Conservation (phyloP, 1,140 invertebrate genomes). For the Nasonia giraulti region DNA sequence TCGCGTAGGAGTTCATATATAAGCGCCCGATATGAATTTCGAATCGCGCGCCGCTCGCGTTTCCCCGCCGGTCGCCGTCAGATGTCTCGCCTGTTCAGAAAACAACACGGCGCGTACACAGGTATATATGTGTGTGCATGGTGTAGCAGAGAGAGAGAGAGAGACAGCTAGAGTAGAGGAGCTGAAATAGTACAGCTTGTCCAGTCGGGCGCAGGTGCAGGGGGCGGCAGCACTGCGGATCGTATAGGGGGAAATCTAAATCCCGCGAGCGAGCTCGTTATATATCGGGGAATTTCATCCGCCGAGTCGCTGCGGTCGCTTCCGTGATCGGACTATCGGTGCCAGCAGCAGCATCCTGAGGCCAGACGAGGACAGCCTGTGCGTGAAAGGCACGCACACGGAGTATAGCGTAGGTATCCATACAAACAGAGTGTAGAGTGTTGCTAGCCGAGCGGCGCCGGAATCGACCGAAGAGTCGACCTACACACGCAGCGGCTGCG, state of each 20-base stretch:
- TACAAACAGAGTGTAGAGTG: neutral
- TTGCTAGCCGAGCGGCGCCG: neutral
- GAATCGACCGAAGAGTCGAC: neutral
- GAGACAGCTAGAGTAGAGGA: neutral
- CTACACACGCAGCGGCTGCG: neutral
- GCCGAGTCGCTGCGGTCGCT: neutral
- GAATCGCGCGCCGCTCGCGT: neutral
- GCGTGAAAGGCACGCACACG: neutral
- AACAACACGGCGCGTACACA: slow-evolving; percentile 10
- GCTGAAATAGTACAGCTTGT: neutral
- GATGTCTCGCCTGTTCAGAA: slow-evolving; percentile 23
- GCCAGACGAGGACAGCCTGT: neutral
- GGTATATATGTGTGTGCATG: slow-evolving; percentile 23
- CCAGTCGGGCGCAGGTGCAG: neutral
- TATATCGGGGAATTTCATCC: neutral
- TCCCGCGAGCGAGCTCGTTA: neutral
- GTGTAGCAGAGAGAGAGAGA: too few species aligned
- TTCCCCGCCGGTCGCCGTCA: slow-evolving; percentile 27
- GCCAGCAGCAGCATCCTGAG: neutral
- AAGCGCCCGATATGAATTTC: slow-evolving; percentile 23
- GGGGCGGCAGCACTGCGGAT: neutral
- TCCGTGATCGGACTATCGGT: neutral
- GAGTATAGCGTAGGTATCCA: too few species aligned
- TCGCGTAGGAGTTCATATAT: neutral
- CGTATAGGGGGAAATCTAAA: neutral